Percentiles rank a stretch among this genome's conserved stretches.
phyloP scores from a whole-genome alignment of 2,797 vertebrate genomes.

The Pachyuromys duprasi region DNA sequence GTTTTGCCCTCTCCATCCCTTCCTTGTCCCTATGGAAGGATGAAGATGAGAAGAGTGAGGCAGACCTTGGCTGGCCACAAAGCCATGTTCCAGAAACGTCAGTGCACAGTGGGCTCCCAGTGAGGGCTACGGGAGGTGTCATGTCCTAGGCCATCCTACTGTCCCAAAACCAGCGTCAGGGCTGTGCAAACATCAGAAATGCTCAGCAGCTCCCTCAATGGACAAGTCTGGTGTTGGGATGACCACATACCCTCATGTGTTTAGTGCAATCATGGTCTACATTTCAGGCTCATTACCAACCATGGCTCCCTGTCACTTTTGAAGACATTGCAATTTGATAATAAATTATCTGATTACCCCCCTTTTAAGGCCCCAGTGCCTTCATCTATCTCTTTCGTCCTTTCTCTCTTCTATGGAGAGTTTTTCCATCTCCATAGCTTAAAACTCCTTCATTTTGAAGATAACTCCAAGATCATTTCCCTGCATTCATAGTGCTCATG shows the following conservation, averaged over 20 bases:
- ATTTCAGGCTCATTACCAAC: background rate
- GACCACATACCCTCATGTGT: background rate
- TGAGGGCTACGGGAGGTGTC: background rate
- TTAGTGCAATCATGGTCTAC: background rate
- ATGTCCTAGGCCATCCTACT: background rate
- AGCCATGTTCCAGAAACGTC: background rate
- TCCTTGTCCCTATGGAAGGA: background rate
- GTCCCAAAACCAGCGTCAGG: background rate
- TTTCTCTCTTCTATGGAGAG: background rate
- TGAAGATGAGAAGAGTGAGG: background rate
- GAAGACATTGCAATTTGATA: background rate
- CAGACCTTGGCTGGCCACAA: background rate
- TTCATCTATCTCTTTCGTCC: background rate
- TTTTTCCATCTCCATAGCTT: background rate
- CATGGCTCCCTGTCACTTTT: background rate
- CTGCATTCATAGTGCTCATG: background rate
- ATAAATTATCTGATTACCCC: background rate
- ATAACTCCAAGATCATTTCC: background rate
- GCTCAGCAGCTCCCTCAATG: background rate
- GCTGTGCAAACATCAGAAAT: background rate
- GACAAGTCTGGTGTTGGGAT: background rate
- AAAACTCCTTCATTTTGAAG: constrained; percentile 2
- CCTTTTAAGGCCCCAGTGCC: background rate
- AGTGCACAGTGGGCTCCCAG: background rate
- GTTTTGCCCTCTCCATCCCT: background rate